Base-by-base conservation (phyloP, 1,140 invertebrate species). In the Drosophila busckii region DNA sequence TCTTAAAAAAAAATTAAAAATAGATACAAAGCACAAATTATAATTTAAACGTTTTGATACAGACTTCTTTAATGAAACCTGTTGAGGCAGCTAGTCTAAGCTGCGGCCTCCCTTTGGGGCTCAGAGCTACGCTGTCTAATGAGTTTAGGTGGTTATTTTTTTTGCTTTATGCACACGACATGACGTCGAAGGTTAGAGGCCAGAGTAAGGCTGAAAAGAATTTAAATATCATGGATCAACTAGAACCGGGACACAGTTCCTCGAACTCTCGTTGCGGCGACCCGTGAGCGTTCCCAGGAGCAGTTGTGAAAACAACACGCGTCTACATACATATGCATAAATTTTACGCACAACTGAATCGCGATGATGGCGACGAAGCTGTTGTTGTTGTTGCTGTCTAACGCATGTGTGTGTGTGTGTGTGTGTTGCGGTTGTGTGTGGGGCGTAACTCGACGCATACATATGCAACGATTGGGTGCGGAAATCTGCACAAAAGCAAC, bases 281-380 rank as follows among this genome's bases (percentile, higher is more conserved):
- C 22, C 23, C 16, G 7, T 32, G 31, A 25, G 16, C 13, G 17
- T 4, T 25, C 4, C 6, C 12, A 31, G n/a, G 48, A 28, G 20
- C 46, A 37, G 56, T 45, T 45, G 40, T 34, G 34, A 56, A 56
- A 49, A 62, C 44, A 62, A 49, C 42, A 56, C 42, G 52, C 42
- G 23, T 46, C 35, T 61, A 63, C 60, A 63, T 50, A 63, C 46
- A 59, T 59, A 59, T 63, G 60, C 60, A 63, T 80, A 80, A 75
- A 80, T 80, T 80, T 80, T 46, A 80, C 73, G 69, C 73, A 69
- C 75, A 80, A 82, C 64, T 82, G 73, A 69, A 69, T 69, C 48
- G 50, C 65, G 50, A 48, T 65, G 54, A 34, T 32, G 37, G 44
- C 58, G 19, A 2, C 31, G n/a, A 3, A 13, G 37, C 2, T 34